Conservation (phyloP, 2,888 invertebrate genomes). For the Hyposoter dolosus region DNA sequence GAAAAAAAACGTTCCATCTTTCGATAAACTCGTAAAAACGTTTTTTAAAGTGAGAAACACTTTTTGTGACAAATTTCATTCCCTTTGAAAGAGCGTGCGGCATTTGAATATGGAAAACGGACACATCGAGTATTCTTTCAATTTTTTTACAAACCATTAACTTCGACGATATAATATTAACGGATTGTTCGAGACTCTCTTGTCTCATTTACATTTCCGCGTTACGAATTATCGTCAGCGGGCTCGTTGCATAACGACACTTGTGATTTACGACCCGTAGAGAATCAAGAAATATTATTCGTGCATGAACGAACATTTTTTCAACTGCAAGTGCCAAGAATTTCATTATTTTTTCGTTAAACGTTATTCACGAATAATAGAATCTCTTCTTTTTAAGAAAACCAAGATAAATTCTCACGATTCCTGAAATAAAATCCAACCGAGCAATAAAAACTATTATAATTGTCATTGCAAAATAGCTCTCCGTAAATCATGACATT, state of each 20-base stretch:
- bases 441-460: no score
- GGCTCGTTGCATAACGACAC: slow-evolving; percentile 13
- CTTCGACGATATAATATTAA: not conserved
- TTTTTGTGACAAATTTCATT: not conserved
- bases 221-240: slow-evolving; percentile 21
- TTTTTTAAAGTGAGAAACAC: not conserved
- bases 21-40: not conserved
- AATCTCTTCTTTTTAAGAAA: not conserved
- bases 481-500: not conserved
- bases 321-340: not conserved
- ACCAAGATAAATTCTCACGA: not conserved
- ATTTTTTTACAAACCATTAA: not conserved
- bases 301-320: not conserved
- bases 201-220: slow-evolving; percentile 35
- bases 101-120: slow-evolving; percentile 5
- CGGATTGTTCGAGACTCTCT: slow-evolving; percentile 1
- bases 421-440: no score
- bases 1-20: not conserved
- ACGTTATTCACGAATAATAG: not conserved
- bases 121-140: not conserved
- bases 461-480: no score
- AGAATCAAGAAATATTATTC: slow-evolving; percentile 13
- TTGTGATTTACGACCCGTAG: slow-evolving; percentile 15
- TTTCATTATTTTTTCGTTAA: not conserved
- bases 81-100: not conserved